Percentiles rank a stretch among this genome's conserved stretches.
Conservation (phyloP, 2,113 vertebrate species). For the Gorilla gorilla region DNA sequence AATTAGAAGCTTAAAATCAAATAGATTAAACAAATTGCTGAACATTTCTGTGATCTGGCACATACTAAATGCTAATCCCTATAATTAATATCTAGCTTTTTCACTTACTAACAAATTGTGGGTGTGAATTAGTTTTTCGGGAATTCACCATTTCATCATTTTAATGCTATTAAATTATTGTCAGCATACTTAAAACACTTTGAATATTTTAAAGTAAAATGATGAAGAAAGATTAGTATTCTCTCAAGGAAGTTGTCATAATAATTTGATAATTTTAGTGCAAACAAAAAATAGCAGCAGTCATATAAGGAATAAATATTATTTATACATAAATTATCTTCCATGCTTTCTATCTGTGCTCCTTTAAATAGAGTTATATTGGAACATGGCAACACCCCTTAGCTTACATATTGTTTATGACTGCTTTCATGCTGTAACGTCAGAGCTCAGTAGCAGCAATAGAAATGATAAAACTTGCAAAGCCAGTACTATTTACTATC, state of each 20-base stretch:
- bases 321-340: no score
- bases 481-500: no score
- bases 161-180: background rate
- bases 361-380: no score
- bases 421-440: no score
- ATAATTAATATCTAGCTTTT: background rate
- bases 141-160: background rate
- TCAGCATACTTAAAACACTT: background rate
- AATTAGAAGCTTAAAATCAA: background rate
- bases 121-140: background rate
- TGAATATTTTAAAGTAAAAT: background rate
- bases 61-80: background rate
- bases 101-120: background rate
- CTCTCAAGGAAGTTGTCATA: background rate
- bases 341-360: no score
- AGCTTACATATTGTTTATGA: no score
- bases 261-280: background rate
- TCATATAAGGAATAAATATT: background rate
- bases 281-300: background rate
- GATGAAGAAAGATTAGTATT: background rate
- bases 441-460: no score
- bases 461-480: no score
- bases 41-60: background rate
- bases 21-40: background rate
- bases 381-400: no score